phyloP scores from a whole-genome alignment of 2,888 invertebrate genomes.

The Ceratothoa steindachneri region DNA sequence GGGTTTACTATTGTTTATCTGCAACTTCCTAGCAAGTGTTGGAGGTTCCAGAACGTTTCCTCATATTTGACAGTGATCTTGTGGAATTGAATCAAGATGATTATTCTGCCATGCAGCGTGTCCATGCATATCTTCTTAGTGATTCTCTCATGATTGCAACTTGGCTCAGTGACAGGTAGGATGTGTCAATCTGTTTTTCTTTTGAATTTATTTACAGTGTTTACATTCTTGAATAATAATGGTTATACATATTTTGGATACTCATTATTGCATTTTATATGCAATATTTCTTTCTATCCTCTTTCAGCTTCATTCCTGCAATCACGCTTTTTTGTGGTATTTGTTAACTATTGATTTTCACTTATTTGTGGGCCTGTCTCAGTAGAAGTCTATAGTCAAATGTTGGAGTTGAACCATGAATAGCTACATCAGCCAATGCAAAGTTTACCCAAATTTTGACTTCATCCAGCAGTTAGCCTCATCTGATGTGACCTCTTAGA shows the following conservation, averaged over 20 bases:
- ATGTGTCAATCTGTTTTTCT: background rate
- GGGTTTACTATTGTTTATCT: no score
- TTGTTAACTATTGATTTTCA: no score
- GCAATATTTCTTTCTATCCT: background rate
- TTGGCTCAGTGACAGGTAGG: slow-evolving; percentile 64
- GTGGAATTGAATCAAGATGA: slow-evolving; percentile 83
- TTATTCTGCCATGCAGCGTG: slow-evolving; percentile 76
- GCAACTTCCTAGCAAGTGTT: slow-evolving; percentile 42
- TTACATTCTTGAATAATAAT: background rate
- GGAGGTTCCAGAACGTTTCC: slow-evolving; percentile 69
- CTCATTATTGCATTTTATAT: background rate
- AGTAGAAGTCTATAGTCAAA: no score
- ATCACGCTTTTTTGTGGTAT: no score
- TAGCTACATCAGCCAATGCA: no score
- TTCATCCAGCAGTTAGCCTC: no score
- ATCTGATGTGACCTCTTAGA: no score
- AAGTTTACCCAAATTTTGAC: no score
- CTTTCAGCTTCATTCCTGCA: background rate
- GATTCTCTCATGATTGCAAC: slow-evolving; percentile 87
- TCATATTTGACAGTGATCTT: slow-evolving; percentile 87
- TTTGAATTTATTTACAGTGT: background rate
- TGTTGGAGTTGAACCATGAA: no score
- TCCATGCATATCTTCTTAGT: slow-evolving; percentile 87
- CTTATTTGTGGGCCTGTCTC: no score
- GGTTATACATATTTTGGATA: background rate